Conservation (phyloP, 2,113 vertebrate genomes). For the Vombatus ursinus region DNA sequence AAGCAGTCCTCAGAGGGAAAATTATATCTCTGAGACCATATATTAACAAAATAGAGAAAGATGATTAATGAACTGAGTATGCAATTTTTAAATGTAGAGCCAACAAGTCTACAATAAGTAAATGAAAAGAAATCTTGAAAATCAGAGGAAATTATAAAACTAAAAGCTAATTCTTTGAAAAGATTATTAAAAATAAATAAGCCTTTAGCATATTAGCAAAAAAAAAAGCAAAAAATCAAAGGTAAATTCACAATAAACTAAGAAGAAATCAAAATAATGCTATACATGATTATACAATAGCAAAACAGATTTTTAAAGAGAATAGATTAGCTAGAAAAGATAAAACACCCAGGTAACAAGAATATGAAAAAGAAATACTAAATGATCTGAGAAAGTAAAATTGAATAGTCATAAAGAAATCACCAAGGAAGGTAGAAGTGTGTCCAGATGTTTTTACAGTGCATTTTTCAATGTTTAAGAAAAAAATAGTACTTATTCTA, state of each 20-base stretch:
- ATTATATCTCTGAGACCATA: background rate
- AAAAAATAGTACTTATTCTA: background rate
- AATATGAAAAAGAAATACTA: background rate
- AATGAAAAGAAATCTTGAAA: background rate
- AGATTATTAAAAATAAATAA: background rate
- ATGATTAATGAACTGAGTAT: background rate
- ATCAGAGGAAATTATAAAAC: background rate
- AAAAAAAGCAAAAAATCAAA: background rate
- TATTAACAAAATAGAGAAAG: background rate
- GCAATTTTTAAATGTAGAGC: background rate
- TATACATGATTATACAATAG: background rate
- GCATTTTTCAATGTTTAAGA: background rate
- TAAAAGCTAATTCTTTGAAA: background rate
- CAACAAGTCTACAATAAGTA: background rate
- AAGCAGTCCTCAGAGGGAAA: background rate
- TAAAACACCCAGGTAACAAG: background rate
- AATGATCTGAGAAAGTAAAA: background rate
- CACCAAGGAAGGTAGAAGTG: background rate
- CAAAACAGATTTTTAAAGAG: background rate
- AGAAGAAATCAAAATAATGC: background rate
- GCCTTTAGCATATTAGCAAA: background rate
- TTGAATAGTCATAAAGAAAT: background rate
- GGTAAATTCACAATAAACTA: background rate
- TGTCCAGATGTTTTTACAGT: background rate
- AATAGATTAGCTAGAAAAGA: background rate